phyloP scores from a whole-genome alignment of 2,797 vertebrate species.

The Spea hammondii region DNA sequence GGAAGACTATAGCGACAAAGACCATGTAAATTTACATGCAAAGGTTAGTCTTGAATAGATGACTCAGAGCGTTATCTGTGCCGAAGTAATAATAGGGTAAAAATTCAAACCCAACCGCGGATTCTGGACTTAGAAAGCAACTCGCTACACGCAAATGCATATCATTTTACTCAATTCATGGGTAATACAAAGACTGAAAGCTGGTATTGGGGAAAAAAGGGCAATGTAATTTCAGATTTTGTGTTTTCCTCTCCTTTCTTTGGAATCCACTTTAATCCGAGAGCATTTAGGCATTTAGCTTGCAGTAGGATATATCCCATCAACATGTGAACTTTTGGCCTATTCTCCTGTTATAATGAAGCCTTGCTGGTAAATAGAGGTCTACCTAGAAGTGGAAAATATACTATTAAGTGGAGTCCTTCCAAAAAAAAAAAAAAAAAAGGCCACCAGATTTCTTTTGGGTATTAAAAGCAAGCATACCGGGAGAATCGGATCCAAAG shows the following conservation, averaged over 20 bases:
- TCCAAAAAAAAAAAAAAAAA: too few species aligned
- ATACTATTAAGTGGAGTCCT: too few species aligned
- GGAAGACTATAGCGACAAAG: slow-evolving; percentile 38
- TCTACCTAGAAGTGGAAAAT: too few species aligned
- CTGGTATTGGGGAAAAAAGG: slow-evolving; percentile 51
- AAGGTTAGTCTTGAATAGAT: slow-evolving; percentile 60
- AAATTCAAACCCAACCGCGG: slow-evolving; percentile 54
- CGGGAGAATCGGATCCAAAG: too few species aligned
- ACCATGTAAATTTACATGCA: slow-evolving; percentile 62
- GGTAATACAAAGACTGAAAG: slow-evolving; percentile 53
- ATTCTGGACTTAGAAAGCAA: slow-evolving; percentile 57
- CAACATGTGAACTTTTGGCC: too few species aligned
- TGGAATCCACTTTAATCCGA: slow-evolving; percentile 37
- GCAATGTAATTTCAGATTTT: slow-evolving; percentile 48
- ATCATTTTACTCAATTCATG: slow-evolving; percentile 57
- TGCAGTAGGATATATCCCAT: slow-evolving; percentile 46
- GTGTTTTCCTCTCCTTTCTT: not conserved
- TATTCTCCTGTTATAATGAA: too few species aligned
- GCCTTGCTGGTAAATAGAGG: too few species aligned
- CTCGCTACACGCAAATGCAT: slow-evolving; percentile 58
- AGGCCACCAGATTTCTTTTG: too few species aligned
- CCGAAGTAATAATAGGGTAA: slow-evolving; percentile 59
- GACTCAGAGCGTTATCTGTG: slow-evolving; percentile 59
- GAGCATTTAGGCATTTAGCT: slow-evolving; percentile 18
- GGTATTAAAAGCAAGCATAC: too few species aligned